Evolutionary conservation across 2,888 invertebrate species (phyloP).

Genomic region (Aphodius granarius): DNA sequence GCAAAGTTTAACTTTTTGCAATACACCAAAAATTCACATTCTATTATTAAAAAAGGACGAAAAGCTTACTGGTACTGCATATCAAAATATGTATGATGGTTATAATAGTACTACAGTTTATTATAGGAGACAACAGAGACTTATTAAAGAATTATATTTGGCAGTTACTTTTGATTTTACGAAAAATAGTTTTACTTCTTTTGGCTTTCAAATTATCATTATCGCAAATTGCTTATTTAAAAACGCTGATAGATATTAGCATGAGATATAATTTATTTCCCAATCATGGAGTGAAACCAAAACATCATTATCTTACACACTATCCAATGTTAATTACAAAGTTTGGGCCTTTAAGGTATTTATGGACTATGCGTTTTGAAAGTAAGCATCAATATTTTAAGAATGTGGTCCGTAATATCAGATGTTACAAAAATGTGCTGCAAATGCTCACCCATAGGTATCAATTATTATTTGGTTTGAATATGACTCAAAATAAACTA

Average conservation of each 20-base stretch:
- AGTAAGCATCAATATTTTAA: not conserved
- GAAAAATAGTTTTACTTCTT: not conserved
- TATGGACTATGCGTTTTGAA: not conserved
- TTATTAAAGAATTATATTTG: too few species aligned
- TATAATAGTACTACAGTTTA: not conserved
- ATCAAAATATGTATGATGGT: not conserved
- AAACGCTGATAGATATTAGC: not conserved
- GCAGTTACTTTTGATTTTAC: too few species aligned
- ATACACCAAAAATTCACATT: not conserved
- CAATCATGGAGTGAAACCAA: not conserved
- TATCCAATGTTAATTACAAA: not conserved
- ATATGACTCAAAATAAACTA: not conserved
- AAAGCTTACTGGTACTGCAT: not conserved
- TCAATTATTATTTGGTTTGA: not conserved
- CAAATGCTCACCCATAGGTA: not conserved
- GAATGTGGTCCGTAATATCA: not conserved
- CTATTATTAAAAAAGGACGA: not conserved
- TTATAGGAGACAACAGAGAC: not conserved
- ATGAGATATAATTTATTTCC: not conserved
- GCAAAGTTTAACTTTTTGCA: not conserved
- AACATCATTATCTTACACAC: not conserved
- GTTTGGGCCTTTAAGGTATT: not conserved
- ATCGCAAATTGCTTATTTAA: not conserved
- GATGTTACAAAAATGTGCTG: not conserved
- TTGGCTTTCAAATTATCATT: not conserved